Evolutionary conservation across 2,113 vertebrate genomes (phyloP).

Genomic region (Barbus barbus): DNA sequence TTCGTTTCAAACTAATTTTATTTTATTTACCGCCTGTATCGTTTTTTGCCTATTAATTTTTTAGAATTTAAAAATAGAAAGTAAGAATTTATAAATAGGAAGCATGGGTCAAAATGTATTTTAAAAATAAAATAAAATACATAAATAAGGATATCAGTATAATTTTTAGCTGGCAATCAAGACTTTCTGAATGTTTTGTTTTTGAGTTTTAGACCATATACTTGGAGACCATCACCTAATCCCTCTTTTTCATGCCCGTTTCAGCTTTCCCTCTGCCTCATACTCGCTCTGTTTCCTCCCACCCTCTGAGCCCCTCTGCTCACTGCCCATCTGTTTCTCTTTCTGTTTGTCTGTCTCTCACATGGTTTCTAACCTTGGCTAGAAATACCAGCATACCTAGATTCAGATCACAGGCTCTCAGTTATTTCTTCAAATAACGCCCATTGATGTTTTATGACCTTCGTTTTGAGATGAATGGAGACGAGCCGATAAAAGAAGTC

Average conservation of each 20-base stretch:
- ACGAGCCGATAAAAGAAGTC: slow-evolving; percentile 21
- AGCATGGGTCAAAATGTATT: too few relatives aligned
- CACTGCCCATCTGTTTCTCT: slow-evolving; percentile 1
- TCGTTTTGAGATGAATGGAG: slow-evolving; percentile 28
- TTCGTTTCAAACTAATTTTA: too few relatives aligned
- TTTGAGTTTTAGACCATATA: not conserved
- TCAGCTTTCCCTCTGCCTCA: not conserved
- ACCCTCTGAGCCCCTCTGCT: not conserved
- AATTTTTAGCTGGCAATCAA: not conserved
- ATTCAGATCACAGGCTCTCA: slow-evolving; percentile 4
- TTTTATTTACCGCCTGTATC: too few relatives aligned
- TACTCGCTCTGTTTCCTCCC: not conserved
- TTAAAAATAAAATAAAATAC: too few relatives aligned
- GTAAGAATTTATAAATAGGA: too few relatives aligned
- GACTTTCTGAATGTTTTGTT: not conserved
- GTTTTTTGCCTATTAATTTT: too few relatives aligned
- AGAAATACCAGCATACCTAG: slow-evolving; percentile 26
- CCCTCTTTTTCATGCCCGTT: not conserved
- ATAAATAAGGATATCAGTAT: too few relatives aligned
- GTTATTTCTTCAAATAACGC: not conserved
- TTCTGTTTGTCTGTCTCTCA: slow-evolving; percentile 17
- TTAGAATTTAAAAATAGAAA: too few relatives aligned
- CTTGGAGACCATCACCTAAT: not conserved
- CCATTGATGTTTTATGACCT: slow-evolving; percentile 35
- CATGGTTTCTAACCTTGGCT: slow-evolving; percentile 21